phyloP scores from a whole-genome alignment of 1,140 invertebrate species.

The Saxidomus purpurata region DNA sequence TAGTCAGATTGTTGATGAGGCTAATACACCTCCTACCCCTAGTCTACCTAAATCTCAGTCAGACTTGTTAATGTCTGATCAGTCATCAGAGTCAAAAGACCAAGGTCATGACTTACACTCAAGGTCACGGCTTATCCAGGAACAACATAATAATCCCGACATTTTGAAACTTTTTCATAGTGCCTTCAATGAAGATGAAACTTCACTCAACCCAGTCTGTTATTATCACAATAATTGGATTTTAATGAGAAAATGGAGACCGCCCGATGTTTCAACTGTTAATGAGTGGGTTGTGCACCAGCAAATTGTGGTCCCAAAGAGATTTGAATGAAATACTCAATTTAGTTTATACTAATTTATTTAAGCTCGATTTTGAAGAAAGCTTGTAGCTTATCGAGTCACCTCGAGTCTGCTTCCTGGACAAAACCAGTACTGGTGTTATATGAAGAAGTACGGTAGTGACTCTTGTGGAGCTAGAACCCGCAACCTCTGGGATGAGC shows the following conservation, averaged over 20 bases:
- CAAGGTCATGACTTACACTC: slow-evolving; percentile 13
- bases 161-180: slow-evolving; percentile 8
- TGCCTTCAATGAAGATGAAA: slow-evolving; percentile 22
- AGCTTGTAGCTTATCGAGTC: no score
- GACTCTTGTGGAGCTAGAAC: no score
- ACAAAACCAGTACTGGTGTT: no score
- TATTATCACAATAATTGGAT: slow-evolving; percentile 49
- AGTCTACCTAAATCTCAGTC: background rate
- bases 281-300: background rate
- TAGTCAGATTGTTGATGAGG: background rate
- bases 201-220: slow-evolving; percentile 16
- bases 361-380: no score
- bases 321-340: no score
- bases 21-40: background rate
- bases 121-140: slow-evolving; percentile 42
- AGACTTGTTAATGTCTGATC: background rate
- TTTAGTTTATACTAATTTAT: no score
- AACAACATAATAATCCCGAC: slow-evolving; percentile 55
- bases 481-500: no score
- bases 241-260: slow-evolving; percentile 36
- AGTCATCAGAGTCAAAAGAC: background rate
- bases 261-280: background rate
- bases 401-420: no score
- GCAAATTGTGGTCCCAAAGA: slow-evolving; percentile 14
- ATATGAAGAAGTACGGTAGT: no score